These are phyloP conservation scores for Drosophila longiperda DNA, from an alignment of 2,888 invertebrate species.

Conservation along the genomic window DNA sequence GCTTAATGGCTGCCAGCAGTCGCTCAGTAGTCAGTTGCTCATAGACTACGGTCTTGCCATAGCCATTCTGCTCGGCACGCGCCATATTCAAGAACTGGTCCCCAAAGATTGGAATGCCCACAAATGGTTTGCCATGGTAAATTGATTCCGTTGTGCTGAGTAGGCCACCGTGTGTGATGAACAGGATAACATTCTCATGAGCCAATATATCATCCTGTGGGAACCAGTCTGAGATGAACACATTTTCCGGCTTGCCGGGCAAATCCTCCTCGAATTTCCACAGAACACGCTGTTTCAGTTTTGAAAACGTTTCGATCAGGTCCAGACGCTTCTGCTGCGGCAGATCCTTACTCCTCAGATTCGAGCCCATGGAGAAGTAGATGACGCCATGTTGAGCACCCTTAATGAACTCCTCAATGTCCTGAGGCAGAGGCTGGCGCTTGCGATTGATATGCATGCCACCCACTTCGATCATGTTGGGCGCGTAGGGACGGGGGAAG, in stretches of 20 bases:
- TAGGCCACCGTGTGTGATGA: constrained; percentile 86
- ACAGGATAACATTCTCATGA: constrained; percentile 85
- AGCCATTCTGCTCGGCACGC: constrained; percentile 84
- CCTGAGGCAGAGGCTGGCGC: constrained; percentile 75
- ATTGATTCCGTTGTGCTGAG: constrained; percentile 86
- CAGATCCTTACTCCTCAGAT: constrained; percentile 76
- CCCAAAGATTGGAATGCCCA: constrained; percentile 86
- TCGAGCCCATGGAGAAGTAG: constrained; percentile 86
- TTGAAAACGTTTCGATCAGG: constrained; percentile 71
- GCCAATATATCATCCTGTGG: constrained; percentile 85
- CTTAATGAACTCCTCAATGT: constrained; percentile 84
- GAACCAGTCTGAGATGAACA: constrained; percentile 85
- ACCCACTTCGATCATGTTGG: constrained; percentile 85
- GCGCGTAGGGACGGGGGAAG: constrained; percentile 82
- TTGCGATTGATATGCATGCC: constrained; percentile 84
- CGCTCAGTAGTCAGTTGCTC: constrained; percentile 77
- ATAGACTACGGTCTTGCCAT: constrained; percentile 83
- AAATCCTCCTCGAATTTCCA: constrained; percentile 85
- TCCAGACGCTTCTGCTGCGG: constrained; percentile 71
- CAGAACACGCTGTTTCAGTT: constrained; percentile 84
- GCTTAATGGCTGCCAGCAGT: constrained; percentile 71
- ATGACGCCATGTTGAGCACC: constrained; percentile 85
- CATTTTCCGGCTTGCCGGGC: constrained; percentile 79
- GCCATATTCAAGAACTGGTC: constrained; percentile 86
- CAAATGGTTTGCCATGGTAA: constrained; percentile 85